phyloP scores from a whole-genome alignment of 1,140 invertebrate genomes.

The Kradibia gibbosae region DNA sequence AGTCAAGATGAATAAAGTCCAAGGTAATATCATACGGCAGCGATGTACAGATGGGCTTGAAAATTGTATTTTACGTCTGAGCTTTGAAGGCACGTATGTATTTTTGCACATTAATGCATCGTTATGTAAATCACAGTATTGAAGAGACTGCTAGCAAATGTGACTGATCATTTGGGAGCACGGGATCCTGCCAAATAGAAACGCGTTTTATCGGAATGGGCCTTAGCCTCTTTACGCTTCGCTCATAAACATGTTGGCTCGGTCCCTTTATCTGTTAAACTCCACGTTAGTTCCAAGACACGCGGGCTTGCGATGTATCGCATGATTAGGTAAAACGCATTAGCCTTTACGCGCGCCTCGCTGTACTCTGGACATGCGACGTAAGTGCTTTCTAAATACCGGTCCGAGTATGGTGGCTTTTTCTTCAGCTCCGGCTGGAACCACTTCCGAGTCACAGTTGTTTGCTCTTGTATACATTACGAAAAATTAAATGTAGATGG shows the following conservation, averaged over 20 bases:
- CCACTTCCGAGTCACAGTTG: neutral
- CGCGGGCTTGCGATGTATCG: slow-evolving; percentile 33
- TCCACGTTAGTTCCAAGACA: slow-evolving; percentile 29
- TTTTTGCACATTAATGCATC: too few relatives aligned
- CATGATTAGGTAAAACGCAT: slow-evolving; percentile 37
- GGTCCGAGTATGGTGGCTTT: neutral
- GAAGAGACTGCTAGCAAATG: too few relatives aligned
- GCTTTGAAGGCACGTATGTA: too few relatives aligned
- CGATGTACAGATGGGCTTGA: too few relatives aligned
- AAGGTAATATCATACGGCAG: too few relatives aligned
- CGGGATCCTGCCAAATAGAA: slow-evolving; percentile 1
- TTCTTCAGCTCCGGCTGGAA: neutral
- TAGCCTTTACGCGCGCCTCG: slow-evolving; percentile 19
- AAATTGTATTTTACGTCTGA: too few relatives aligned
- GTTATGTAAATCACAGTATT: too few relatives aligned
- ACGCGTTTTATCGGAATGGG: neutral
- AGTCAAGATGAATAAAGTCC: too few relatives aligned
- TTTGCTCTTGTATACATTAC: neutral
- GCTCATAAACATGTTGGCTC: neutral
- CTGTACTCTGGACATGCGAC: neutral
- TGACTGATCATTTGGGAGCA: neutral
- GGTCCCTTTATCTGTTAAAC: slow-evolving; percentile 18
- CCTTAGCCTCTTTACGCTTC: neutral
- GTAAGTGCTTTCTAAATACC: slow-evolving; percentile 46
- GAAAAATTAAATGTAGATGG: neutral